Evolutionary conservation across 2,113 vertebrate genomes (phyloP).

Genomic region (Platichthys flesus): DNA sequence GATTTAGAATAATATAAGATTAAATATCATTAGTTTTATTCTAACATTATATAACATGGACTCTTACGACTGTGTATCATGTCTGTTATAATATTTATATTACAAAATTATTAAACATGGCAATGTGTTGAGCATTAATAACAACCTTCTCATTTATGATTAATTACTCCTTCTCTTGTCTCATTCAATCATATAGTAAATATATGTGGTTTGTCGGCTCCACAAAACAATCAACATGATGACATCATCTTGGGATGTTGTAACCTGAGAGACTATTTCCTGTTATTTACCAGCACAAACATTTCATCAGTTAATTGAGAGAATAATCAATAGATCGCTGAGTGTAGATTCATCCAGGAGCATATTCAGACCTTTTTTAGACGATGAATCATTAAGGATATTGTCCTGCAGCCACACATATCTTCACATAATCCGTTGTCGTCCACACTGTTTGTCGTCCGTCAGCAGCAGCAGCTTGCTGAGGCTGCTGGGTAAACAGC

Average conservation of each 20-base stretch:
- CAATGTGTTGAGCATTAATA: too few species aligned
- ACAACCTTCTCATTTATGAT: too few species aligned
- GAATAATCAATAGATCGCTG: not conserved
- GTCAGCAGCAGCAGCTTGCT: not conserved
- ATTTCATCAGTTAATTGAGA: not conserved
- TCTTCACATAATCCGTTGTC: not conserved
- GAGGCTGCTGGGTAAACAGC: slow-evolving; percentile 46
- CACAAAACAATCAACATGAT: not conserved
- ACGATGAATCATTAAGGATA: not conserved
- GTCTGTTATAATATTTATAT: too few species aligned
- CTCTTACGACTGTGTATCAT: too few species aligned
- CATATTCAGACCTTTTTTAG: not conserved
- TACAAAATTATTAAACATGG: too few species aligned
- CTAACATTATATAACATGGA: not conserved
- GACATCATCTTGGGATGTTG: not conserved
- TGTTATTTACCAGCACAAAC: not conserved
- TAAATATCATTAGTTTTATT: not conserved
- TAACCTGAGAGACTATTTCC: not conserved
- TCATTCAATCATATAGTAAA: not conserved
- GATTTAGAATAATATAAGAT: not conserved
- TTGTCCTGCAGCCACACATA: not conserved
- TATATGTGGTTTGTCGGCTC: not conserved
- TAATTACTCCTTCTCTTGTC: not conserved
- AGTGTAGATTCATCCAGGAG: not conserved
- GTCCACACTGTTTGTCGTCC: slow-evolving; percentile 20